phyloP scores from a whole-genome alignment of 2,113 vertebrate genomes.

The Neogobius melanostomus region DNA sequence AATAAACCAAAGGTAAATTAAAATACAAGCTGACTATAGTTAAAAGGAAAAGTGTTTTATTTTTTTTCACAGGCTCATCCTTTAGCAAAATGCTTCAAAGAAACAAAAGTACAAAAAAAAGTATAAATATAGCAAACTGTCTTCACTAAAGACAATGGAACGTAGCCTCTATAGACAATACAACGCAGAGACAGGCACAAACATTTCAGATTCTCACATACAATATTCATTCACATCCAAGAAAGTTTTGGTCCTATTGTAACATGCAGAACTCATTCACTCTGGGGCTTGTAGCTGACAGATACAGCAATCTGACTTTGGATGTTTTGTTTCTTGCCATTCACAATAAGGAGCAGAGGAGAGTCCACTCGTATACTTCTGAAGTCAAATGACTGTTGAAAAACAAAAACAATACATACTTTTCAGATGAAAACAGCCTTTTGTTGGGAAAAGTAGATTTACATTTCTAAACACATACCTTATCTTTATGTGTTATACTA shows the following conservation, averaged over 20 bases:
- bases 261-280: constrained; percentile 70
- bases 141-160: constrained; percentile 30
- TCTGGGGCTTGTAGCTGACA: constrained; percentile 82
- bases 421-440: neutral
- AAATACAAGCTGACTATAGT: neutral
- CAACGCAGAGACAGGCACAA: constrained; percentile 39
- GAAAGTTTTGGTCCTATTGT: constrained; percentile 10
- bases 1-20: neutral
- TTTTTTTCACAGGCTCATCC: constrained; percentile 12
- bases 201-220: constrained; percentile 20
- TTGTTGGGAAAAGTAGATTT: neutral
- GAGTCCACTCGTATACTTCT: constrained; percentile 87
- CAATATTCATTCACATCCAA: constrained; percentile 15
- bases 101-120: constrained; percentile 38
- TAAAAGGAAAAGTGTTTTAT: neutral
- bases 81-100: constrained; percentile 19
- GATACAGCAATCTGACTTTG: constrained; percentile 83
- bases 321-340: constrained; percentile 84
- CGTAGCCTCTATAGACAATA: constrained; percentile 51
- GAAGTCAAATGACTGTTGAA: constrained; percentile 76
- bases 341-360: constrained; percentile 85
- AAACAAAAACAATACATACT: neutral
- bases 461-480: constrained; percentile 71
- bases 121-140: constrained; percentile 67
- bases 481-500: constrained; percentile 81